These are phyloP conservation scores for Frankliniella intonsa DNA, from an alignment of 2,888 invertebrate genomes.

Conservation along the genomic window DNA sequence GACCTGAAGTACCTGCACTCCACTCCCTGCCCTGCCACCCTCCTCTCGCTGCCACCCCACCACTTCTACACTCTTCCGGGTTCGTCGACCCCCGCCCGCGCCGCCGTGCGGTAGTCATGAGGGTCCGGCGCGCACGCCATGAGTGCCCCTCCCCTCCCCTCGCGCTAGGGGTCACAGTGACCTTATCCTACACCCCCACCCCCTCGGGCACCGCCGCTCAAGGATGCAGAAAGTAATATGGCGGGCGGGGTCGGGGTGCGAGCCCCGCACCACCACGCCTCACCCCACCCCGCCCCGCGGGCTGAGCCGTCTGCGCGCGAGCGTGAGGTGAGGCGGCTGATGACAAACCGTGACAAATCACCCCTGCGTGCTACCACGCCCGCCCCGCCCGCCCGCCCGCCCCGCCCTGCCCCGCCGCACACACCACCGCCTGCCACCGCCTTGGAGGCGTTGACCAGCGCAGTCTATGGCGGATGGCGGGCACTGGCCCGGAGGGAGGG, in stretches of 20 bases:
- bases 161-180: not conserved
- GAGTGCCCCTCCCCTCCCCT: not conserved
- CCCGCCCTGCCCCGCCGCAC: not conserved
- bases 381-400: not conserved
- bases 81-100: not conserved
- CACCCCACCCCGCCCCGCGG: too few species aligned
- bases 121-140: not conserved
- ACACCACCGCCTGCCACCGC: too few species aligned
- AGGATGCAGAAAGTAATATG: too few species aligned
- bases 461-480: not conserved
- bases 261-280: too few species aligned
- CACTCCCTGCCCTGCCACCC: not conserved
- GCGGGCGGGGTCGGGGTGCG: too few species aligned
- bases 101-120: not conserved
- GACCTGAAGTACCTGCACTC: not conserved
- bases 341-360: not conserved
- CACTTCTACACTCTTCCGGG: not conserved
- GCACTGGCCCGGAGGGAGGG: not conserved
- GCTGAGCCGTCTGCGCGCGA: too few species aligned
- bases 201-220: too few species aligned
- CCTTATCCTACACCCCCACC: not conserved
- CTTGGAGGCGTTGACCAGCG: not conserved
- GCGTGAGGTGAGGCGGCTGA: not conserved
- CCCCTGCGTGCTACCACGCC: not conserved
- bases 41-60: not conserved